Conservation (phyloP, 1,140 invertebrate species). For the Drosophila gunungcola region DNA sequence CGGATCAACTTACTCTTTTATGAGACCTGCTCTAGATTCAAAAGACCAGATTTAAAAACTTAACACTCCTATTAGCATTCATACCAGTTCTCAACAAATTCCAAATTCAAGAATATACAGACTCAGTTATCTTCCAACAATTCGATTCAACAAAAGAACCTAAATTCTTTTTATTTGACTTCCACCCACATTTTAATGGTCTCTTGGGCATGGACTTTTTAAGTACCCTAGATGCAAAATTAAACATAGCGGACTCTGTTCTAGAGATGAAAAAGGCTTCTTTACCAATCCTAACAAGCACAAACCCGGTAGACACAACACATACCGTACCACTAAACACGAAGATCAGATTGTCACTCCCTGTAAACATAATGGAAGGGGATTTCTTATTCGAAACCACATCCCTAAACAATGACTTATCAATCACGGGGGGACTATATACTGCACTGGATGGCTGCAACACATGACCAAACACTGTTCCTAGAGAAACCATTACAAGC, state of each 20-base stretch:
- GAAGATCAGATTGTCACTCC: not conserved
- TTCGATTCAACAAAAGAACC: not conserved
- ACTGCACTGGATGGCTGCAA: not conserved
- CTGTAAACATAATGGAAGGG: slow-evolving; percentile 6
- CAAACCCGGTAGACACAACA: slow-evolving; percentile 4
- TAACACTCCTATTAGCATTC: not conserved
- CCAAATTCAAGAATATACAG: slow-evolving; percentile 5
- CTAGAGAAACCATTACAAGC: slow-evolving; percentile 7
- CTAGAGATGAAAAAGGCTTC: not conserved
- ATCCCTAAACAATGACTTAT: not conserved
- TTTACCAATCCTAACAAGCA: slow-evolving; percentile 1
- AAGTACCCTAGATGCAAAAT: not conserved
- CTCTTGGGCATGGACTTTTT: slow-evolving; percentile 6
- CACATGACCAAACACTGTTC: slow-evolving; percentile 1
- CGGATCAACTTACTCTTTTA: slow-evolving; percentile 7
- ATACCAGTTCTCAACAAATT: slow-evolving; percentile 2
- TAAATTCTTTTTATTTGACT: slow-evolving; percentile 7
- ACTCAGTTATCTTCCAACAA: not conserved
- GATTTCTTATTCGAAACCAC: slow-evolving; percentile 14
- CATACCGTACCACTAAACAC: slow-evolving; percentile 7
- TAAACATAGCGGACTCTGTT: slow-evolving; percentile 3
- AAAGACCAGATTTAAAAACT: slow-evolving; percentile 4
- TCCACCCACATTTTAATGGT: slow-evolving; percentile 8
- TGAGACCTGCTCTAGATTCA: slow-evolving; percentile 4
- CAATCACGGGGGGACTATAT: slow-evolving; percentile 3